A percentile compares a stretch with the other conserved stretches of the same genome.
Conservation (phyloP, 2,888 invertebrate species). For the Acanthacorydalis orientalis region DNA sequence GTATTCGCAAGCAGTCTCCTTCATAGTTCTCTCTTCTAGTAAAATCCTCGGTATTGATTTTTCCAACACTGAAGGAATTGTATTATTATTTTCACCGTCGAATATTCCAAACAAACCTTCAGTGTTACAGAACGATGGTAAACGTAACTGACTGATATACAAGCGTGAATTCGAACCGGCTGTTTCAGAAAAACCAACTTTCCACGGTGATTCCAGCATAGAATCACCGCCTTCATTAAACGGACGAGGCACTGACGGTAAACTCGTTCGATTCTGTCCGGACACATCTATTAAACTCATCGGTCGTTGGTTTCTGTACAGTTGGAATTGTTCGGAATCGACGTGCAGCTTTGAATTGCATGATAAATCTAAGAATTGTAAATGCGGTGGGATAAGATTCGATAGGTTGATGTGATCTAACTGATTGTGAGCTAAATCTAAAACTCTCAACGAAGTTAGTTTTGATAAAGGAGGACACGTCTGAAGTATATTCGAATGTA, state of each 20-base stretch:
- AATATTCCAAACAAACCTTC: slow-evolving; percentile 74
- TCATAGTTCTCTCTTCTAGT: slow-evolving; percentile 62
- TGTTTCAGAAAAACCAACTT: slow-evolving; percentile 71
- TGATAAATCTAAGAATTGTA: slow-evolving; percentile 71
- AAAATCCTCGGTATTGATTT: slow-evolving; percentile 63
- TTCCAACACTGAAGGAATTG: slow-evolving; percentile 51
- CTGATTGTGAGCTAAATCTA: slow-evolving; percentile 76
- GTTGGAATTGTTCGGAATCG: slow-evolving; percentile 65
- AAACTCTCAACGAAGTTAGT: slow-evolving; percentile 53
- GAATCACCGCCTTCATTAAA: slow-evolving; percentile 37
- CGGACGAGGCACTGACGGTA: slow-evolving; percentile 37
- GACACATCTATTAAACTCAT: slow-evolving; percentile 74
- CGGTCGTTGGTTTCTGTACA: slow-evolving; percentile 60
- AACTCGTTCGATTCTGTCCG: slow-evolving; percentile 51
- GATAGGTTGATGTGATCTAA: slow-evolving; percentile 63
- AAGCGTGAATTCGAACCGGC: slow-evolving; percentile 56
- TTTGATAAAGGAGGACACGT: slow-evolving; percentile 62
- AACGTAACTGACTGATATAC: slow-evolving; percentile 60
- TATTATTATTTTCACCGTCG: slow-evolving; percentile 57
- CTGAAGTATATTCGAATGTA: slow-evolving; percentile 66
- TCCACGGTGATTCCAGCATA: slow-evolving; percentile 52
- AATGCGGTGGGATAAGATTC: slow-evolving; percentile 58
- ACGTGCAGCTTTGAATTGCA: slow-evolving; percentile 70
- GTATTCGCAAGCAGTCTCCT: slow-evolving; percentile 65
- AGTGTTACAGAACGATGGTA: slow-evolving; percentile 61